These are phyloP conservation scores for Hipposideros larvatus DNA, from an alignment of 2,797 vertebrate species.

Conservation along the genomic window DNA sequence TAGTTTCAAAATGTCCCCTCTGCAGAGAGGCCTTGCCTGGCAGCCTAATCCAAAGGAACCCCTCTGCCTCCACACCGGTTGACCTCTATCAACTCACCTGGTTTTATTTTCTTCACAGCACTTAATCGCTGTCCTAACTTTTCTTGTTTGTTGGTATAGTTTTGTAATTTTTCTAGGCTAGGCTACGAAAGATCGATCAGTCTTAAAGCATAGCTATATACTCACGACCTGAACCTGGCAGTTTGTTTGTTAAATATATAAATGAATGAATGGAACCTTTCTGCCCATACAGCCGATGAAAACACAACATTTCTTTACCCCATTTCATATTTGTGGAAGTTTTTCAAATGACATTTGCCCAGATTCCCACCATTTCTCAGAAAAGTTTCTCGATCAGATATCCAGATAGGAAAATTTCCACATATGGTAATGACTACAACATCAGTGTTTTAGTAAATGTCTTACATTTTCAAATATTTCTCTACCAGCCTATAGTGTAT, in stretches of 20 bases:
- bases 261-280: not conserved
- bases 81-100: not conserved
- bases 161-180: not conserved
- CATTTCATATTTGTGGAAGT: not conserved
- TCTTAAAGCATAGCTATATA: not conserved
- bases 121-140: not conserved
- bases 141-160: not conserved
- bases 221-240: not conserved
- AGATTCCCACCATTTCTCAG: not conserved
- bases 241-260: not conserved
- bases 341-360: constrained; percentile 4
- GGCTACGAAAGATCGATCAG: not conserved
- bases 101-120: not conserved
- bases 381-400: not conserved
- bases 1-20: not conserved
- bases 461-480: not conserved
- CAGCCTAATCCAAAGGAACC: not conserved
- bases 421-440: not conserved
- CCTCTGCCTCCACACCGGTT: not conserved
- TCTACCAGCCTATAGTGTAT: not conserved
- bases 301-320: not conserved
- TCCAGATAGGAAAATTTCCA: not conserved
- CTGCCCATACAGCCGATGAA: not conserved
- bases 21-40: not conserved
- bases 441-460: constrained; percentile 2